Percentiles rank a stretch among this genome's conserved stretches.
Conservation (phyloP, 2,113 vertebrate genomes). For the Callipepla californica region DNA sequence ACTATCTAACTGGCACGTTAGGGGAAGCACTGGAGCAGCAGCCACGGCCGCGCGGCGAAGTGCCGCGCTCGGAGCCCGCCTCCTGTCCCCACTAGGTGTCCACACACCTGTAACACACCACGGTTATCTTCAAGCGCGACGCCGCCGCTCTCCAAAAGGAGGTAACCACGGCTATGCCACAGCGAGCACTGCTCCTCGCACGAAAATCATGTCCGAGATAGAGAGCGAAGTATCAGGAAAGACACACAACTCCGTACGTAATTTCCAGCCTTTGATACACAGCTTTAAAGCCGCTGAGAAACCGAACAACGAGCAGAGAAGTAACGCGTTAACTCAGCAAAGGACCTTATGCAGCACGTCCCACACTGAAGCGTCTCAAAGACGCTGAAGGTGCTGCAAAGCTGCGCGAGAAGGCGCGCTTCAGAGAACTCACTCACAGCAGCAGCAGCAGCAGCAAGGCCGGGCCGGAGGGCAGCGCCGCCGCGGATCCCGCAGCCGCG, state of each 20-base stretch:
- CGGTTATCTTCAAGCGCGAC: not conserved
- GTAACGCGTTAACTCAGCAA: not conserved
- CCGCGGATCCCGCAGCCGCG: no score
- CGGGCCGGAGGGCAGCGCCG: not conserved
- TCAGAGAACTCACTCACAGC: not conserved
- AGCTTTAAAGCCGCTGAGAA: not conserved
- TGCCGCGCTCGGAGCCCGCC: not conserved
- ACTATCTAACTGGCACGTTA: not conserved
- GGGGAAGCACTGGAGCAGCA: not conserved
- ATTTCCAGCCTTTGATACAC: not conserved
- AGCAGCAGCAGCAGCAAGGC: not conserved
- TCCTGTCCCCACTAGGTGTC: slow-evolving; percentile 64
- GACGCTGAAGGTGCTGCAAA: not conserved
- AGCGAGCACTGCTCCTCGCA: not conserved
- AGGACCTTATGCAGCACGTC: not conserved
- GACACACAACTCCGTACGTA: not conserved
- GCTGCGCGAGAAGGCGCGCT: not conserved
- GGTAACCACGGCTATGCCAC: not conserved
- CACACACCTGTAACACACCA: slow-evolving; percentile 42
- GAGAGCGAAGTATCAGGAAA: not conserved
- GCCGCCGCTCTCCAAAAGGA: not conserved
- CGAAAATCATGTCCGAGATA: not conserved
- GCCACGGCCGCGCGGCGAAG: fast-evolving
- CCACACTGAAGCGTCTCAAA: not conserved
- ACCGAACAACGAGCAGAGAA: fast-evolving